Evolutionary conservation across 2,888 invertebrate genomes (phyloP).

Genomic region (Apotomis betuletana): DNA sequence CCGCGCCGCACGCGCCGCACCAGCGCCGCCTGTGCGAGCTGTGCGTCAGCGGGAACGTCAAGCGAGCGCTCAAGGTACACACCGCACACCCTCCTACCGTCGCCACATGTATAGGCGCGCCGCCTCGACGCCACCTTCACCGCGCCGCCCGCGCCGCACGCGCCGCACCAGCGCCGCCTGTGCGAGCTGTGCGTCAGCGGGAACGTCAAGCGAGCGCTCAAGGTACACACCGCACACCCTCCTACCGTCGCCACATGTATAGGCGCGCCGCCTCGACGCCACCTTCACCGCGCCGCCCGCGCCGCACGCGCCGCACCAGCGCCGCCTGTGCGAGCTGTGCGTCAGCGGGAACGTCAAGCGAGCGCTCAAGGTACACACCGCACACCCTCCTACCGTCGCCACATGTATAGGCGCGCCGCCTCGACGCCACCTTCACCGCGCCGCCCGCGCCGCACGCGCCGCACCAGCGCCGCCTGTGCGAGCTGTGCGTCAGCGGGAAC

Average conservation of each 20-base stretch:
- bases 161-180: conserved; percentile 86
- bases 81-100: too few species aligned
- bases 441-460: neutral
- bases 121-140: too few species aligned
- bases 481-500: too few species aligned
- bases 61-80: too few species aligned
- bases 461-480: too few species aligned
- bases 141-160: too few species aligned
- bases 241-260: too few species aligned
- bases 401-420: conserved; percentile 78
- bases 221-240: conserved; percentile 56
- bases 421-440: conserved; percentile 42
- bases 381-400: too few species aligned
- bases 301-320: conserved; percentile 51
- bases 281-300: conserved; percentile 35
- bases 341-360: conserved; percentile 97
- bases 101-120: too few species aligned
- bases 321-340: conserved; percentile 96
- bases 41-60: too few species aligned
- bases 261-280: conserved; percentile 36
- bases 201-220: conserved; percentile 92
- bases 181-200: conserved; percentile 97
- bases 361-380: conserved; percentile 85
- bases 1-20: neutral
- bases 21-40: too few species aligned